Conservation (phyloP, 2,888 invertebrate genomes). For the Drosophila basisetae region DNA sequence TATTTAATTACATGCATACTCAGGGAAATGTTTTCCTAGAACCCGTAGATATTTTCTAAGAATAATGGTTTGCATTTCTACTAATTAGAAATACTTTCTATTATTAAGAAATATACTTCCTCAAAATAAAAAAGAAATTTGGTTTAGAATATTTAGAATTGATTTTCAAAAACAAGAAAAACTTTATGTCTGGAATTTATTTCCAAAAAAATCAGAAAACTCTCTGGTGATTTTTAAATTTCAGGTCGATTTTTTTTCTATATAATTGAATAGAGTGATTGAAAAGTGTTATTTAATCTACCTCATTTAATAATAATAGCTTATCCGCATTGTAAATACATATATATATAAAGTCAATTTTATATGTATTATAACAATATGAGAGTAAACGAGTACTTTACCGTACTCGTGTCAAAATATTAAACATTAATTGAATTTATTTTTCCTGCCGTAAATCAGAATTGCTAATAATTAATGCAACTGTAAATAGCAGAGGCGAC, state of each 20-base stretch:
- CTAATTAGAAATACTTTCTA: not conserved
- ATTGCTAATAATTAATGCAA: slow-evolving; percentile 48
- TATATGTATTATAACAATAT: not conserved
- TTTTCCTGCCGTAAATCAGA: slow-evolving; percentile 14
- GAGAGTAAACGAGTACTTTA: not conserved
- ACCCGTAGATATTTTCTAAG: too few relatives aligned
- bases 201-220: not conserved
- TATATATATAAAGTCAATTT: not conserved
- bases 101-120: too few relatives aligned
- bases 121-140: not conserved
- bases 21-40: rapidly evolving
- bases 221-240: not conserved
- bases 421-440: slow-evolving; percentile 39
- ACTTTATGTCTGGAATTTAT: not conserved
- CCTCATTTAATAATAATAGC: not conserved
- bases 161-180: not conserved
- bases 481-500: slow-evolving; percentile 19
- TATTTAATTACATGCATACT: not conserved
- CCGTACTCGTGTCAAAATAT: slow-evolving; percentile 31
- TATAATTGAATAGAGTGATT: not conserved
- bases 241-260: not conserved
- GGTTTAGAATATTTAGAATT: not conserved
- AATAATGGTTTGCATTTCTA: not conserved
- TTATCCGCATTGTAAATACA: not conserved
- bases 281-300: not conserved